Percentiles rank a stretch among this genome's conserved stretches.
Conservation (phyloP, 2,888 invertebrate genomes). For the Odontothrips loti region DNA sequence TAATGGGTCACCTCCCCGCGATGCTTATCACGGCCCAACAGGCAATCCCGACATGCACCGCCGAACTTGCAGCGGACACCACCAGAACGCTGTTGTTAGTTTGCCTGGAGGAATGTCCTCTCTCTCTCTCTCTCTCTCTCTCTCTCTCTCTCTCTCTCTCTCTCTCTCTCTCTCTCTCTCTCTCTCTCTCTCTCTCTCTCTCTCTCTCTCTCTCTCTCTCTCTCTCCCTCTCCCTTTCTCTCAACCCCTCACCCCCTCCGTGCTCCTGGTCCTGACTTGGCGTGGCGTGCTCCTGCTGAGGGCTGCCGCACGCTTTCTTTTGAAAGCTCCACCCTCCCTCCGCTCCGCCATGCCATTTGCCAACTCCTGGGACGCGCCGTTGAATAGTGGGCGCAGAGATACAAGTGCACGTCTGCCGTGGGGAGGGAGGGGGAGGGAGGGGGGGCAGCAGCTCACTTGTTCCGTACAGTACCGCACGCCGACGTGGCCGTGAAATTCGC, state of each 20-base stretch:
- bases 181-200: not conserved
- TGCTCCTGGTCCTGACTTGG: too few species aligned
- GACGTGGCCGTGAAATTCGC: conserved; percentile 18
- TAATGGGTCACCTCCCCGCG: conserved; percentile 17
- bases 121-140: not conserved
- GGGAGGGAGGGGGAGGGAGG: not conserved
- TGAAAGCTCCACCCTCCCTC: not conserved
- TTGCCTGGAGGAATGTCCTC: not conserved
- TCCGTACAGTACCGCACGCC: not conserved
- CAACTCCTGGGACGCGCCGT: not conserved
- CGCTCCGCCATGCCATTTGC: not conserved
- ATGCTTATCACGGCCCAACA: not conserved
- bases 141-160: too few species aligned
- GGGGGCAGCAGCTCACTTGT: not conserved
- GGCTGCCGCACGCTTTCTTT: not conserved
- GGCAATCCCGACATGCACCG: not conserved
- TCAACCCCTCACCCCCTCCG: too few species aligned
- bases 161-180: too few species aligned
- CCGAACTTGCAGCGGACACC: not conserved
- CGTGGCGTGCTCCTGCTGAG: too few species aligned
- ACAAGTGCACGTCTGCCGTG: not conserved
- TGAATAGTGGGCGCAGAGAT: not conserved
- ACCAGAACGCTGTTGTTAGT: not conserved
- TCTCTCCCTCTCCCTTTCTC: too few species aligned
- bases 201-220: too few species aligned